Evolutionary conservation across 2,888 invertebrate genomes (phyloP).

Genomic region (Coenonympha arcania): DNA sequence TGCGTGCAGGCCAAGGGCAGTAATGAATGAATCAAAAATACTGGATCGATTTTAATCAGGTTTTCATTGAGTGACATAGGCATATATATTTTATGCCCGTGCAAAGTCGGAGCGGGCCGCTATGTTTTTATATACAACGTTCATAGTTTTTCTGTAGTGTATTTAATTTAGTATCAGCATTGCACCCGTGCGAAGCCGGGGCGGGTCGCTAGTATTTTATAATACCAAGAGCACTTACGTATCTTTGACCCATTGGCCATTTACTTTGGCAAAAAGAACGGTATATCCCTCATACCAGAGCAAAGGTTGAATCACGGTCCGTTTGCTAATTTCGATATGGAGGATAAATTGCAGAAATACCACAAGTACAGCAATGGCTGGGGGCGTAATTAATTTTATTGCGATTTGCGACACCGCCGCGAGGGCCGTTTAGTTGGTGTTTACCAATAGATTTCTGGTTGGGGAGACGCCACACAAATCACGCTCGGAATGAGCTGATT

Average conservation of each 20-base stretch:
- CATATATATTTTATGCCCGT: too few species aligned
- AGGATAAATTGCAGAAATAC: slow-evolving; percentile 22
- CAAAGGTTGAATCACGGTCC: neutral
- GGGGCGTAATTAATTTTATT: slow-evolving; percentile 18
- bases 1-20: too few species aligned
- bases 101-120: too few species aligned
- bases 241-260: neutral
- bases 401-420: slow-evolving; percentile 5
- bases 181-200: too few species aligned
- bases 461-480: slow-evolving; percentile 7
- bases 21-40: too few species aligned
- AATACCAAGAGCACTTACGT: too few species aligned
- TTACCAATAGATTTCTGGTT: slow-evolving; percentile 3
- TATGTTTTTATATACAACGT: too few species aligned
- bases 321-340: slow-evolving; percentile 18
- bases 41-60: too few species aligned
- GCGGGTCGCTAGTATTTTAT: too few species aligned
- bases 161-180: too few species aligned
- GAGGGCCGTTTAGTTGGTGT: slow-evolving; percentile 2
- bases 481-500: neutral
- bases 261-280: neutral
- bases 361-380: slow-evolving; percentile 12
- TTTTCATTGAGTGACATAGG: too few species aligned
- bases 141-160: too few species aligned
- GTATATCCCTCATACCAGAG: neutral